These are phyloP conservation scores for Nephrocerus scutellatus DNA, from an alignment of 2,888 invertebrate genomes.

Conservation along the genomic window DNA sequence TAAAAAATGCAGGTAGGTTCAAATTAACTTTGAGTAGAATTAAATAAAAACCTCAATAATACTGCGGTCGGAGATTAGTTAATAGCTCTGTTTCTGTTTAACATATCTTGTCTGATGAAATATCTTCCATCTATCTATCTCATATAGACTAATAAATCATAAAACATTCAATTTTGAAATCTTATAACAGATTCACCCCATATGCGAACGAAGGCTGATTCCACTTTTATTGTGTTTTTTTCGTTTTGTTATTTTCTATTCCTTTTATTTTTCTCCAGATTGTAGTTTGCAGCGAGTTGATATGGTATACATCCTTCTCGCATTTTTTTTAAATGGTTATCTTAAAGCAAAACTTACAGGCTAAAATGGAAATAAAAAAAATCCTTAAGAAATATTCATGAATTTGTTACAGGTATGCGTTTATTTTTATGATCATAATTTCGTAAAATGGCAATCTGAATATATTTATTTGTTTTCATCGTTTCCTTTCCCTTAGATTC, in stretches of 20 bases:
- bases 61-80: too few species aligned
- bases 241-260: slow-evolving; percentile 1
- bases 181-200: slow-evolving; percentile 21
- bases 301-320: too few species aligned
- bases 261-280: slow-evolving; percentile 4
- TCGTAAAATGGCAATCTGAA: too few species aligned
- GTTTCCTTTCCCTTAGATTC: neutral
- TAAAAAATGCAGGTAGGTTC: neutral
- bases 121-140: slow-evolving; percentile 14
- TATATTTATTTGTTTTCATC: too few species aligned
- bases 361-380: too few species aligned
- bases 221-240: slow-evolving; percentile 6
- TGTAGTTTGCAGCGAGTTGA: too few species aligned
- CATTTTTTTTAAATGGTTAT: too few species aligned
- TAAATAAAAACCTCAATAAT: neutral
- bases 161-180: slow-evolving; percentile 21
- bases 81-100: neutral
- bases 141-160: slow-evolving; percentile 25
- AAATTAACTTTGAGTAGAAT: neutral
- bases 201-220: too few species aligned
- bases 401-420: too few species aligned
- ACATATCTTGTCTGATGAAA: slow-evolving; percentile 4
- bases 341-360: too few species aligned
- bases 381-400: too few species aligned
- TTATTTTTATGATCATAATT: too few species aligned